Evolutionary conservation across 2,888 invertebrate species (phyloP).

Genomic region (Hirtodrosophila alboralis): DNA sequence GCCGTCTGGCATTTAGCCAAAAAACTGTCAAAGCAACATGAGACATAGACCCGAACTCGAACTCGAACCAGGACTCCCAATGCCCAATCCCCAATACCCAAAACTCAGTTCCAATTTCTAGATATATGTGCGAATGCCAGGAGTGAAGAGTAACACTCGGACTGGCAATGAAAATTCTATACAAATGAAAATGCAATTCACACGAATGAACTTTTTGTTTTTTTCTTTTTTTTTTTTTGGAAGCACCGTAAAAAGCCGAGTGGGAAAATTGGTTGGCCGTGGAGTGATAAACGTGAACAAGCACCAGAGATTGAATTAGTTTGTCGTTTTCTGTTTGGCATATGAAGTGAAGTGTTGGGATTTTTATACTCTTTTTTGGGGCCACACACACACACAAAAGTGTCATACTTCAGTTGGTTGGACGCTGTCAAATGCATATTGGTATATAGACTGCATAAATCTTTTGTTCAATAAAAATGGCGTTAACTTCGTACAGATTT

Average conservation of each 20-base stretch:
- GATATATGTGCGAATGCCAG: constrained; percentile 64
- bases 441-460: constrained; percentile 58
- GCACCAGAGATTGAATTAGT: constrained; percentile 74
- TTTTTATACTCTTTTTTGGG: constrained; percentile 27
- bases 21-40: constrained; percentile 77
- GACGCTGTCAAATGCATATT: constrained; percentile 70
- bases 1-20: constrained; percentile 69
- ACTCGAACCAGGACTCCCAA: no score
- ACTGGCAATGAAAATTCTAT: constrained; percentile 75
- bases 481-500: constrained; percentile 36
- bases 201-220: constrained; percentile 60
- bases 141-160: constrained; percentile 51
- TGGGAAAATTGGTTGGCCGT: constrained; percentile 15
- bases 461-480: constrained; percentile 57
- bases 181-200: constrained; percentile 79
- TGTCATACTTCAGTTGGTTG: constrained; percentile 42
- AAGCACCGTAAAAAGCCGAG: constrained; percentile 23
- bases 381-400: constrained; percentile 33
- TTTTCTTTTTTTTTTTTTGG: no score
- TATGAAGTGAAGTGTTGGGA: constrained; percentile 24
- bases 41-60: constrained; percentile 58
- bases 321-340: constrained; percentile 54
- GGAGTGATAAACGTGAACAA: constrained; percentile 69
- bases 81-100: no score
- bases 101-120: no score